Conservation (phyloP, 2,888 invertebrate genomes). For the Chloromyia formosa region DNA sequence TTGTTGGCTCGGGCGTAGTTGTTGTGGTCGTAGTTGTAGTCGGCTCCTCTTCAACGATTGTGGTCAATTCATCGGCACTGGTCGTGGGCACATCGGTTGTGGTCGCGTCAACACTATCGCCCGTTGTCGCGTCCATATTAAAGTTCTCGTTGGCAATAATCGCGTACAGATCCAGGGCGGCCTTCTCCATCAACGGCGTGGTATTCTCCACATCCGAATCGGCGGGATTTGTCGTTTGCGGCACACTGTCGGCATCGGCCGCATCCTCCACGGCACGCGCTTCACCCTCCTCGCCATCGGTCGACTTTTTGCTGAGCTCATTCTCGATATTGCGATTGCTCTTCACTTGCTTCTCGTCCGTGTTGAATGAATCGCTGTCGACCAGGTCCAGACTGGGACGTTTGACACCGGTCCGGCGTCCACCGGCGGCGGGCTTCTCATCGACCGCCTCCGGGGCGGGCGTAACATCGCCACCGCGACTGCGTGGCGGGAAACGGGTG, state of each 20-base stretch:
- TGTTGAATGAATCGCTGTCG: conserved; percentile 84
- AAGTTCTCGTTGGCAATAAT: conserved; percentile 74
- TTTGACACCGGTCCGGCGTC: conserved; percentile 64
- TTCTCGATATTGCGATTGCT: conserved; percentile 59
- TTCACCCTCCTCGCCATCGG: conserved; percentile 53
- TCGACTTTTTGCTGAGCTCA: conserved; percentile 52
- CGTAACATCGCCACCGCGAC: conserved; percentile 56
- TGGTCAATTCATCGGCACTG: conserved; percentile 60
- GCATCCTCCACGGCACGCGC: background rate
- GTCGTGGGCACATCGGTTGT: conserved; percentile 53
- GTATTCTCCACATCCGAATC: conserved; percentile 58
- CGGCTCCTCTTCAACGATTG: conserved; percentile 65
- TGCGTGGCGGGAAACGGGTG: conserved; percentile 84
- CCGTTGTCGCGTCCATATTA: conserved; percentile 66
- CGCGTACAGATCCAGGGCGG: conserved; percentile 83
- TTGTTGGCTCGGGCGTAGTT: conserved; percentile 69
- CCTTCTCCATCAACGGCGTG: conserved; percentile 80
- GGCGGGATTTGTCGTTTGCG: conserved; percentile 40
- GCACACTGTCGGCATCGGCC: background rate
- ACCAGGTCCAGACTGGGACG: conserved; percentile 83
- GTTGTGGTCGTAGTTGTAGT: conserved; percentile 66
- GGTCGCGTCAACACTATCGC: conserved; percentile 58
- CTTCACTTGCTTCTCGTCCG: conserved; percentile 65
- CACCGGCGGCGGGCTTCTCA: background rate
- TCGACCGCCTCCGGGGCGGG: conserved; percentile 21